Conservation (phyloP, 2,113 vertebrate genomes). For the Gopherus evgoodei region DNA sequence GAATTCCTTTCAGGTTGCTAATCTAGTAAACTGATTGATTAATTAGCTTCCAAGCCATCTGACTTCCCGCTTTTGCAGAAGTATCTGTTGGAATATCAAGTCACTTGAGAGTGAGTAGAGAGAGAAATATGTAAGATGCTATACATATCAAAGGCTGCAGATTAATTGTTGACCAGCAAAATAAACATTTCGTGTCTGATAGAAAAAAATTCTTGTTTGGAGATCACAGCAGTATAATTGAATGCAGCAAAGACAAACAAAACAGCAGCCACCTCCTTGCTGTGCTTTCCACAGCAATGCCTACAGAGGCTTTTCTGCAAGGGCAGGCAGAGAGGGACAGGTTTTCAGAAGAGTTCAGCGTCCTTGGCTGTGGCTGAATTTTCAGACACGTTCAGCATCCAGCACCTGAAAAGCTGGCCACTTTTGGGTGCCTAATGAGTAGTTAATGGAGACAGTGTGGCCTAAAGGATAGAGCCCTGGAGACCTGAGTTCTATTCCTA, state of each 20-base stretch:
- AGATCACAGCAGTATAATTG: background rate
- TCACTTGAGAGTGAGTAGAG: slow-evolving; percentile 4
- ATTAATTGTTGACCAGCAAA: background rate
- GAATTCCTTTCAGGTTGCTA: slow-evolving; percentile 58
- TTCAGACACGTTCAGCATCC: background rate
- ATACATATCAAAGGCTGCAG: slow-evolving; percentile 2
- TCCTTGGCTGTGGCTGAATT: background rate
- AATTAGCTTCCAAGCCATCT: slow-evolving; percentile 33
- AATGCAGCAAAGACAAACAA: background rate
- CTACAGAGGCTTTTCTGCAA: background rate
- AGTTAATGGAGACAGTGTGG: background rate
- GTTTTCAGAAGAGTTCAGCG: background rate
- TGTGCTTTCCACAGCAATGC: background rate
- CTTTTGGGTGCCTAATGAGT: background rate
- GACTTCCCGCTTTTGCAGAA: slow-evolving; percentile 14
- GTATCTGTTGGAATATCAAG: slow-evolving; percentile 18
- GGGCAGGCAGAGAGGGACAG: background rate
- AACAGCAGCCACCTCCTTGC: background rate
- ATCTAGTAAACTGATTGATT: slow-evolving; percentile 33
- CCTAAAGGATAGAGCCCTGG: background rate
- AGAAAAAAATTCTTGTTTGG: background rate
- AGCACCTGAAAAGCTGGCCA: background rate
- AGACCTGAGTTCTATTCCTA: fast-evolving
- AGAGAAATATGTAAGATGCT: slow-evolving; percentile 39
- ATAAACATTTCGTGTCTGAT: slow-evolving; percentile 38